Evolutionary conservation across 1,140 invertebrate genomes (phyloP).

Genomic region (Bombus superbus): DNA sequence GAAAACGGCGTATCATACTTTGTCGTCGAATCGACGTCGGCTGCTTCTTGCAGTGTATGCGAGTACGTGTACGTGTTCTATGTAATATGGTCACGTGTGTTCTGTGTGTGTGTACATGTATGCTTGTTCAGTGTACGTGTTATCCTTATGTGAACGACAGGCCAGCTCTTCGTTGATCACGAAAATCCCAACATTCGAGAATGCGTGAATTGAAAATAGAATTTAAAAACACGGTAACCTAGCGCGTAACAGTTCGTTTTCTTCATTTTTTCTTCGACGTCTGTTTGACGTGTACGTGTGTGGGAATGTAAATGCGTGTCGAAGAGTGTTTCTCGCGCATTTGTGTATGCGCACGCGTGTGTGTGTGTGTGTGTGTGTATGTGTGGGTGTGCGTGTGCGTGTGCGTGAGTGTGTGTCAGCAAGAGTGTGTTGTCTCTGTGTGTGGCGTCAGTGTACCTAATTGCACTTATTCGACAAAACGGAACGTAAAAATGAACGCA

Average conservation of each 20-base stretch:
- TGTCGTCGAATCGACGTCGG: conserved; percentile 66
- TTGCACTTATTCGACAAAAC: conserved; percentile 84
- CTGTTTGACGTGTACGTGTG: conserved; percentile 62
- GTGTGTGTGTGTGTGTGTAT: conserved; percentile 35
- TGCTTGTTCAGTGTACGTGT: conserved; percentile 2
- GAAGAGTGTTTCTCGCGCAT: conserved; percentile 14
- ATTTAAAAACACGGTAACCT: conserved; percentile 82
- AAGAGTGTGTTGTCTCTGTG: conserved; percentile 34
- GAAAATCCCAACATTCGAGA: conserved; percentile 82
- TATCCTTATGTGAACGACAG: conserved; percentile 79
- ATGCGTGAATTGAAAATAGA: conserved; percentile 82
- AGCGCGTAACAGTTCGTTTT: conserved; percentile 81
- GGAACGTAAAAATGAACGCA: conserved; percentile 80
- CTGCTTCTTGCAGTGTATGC: conserved; percentile 33
- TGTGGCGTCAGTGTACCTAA: conserved; percentile 77
- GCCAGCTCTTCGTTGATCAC: conserved; percentile 83
- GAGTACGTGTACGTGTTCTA: conserved; percentile 27
- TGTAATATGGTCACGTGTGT: conserved; percentile 19
- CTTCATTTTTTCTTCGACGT: conserved; percentile 60
- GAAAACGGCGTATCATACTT: conserved; percentile 33
- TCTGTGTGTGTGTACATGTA: conserved; percentile 9
- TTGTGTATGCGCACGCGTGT: conserved; percentile 2
- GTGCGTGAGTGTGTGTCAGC: background rate
- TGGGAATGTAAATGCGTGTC: conserved; percentile 35
- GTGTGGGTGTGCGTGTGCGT: conserved; percentile 42